Conservation (phyloP, 2,797 vertebrate genomes). For the Melanotaenia trifasciata region DNA sequence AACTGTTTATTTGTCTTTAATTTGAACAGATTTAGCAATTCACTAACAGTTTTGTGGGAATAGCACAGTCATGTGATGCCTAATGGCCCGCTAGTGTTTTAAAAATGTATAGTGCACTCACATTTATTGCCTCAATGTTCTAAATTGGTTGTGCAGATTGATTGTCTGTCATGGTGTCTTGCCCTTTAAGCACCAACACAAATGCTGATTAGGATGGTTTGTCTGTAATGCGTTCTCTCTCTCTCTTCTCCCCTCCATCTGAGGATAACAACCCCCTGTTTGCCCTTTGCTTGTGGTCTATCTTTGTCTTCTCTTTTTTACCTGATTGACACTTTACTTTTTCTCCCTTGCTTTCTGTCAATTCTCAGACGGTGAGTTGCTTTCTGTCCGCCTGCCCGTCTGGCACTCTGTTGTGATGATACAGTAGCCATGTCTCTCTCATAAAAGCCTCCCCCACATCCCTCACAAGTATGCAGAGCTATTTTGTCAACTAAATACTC, state of each 20-base stretch:
- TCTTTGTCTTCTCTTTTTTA: constrained; percentile 55
- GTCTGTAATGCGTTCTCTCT: constrained; percentile 76
- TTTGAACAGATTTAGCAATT: constrained; percentile 40
- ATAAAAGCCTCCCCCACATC: constrained; percentile 62
- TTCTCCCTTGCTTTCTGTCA: constrained; percentile 76
- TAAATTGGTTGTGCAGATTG: constrained; percentile 65
- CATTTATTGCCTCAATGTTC: constrained; percentile 54
- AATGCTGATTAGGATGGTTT: constrained; percentile 74
- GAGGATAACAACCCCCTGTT: constrained; percentile 33
- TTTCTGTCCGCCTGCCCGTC: constrained; percentile 59
- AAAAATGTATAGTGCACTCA: constrained; percentile 60
- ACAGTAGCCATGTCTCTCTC: constrained; percentile 67
- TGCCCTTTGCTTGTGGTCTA: constrained; percentile 46
- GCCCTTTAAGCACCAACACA: constrained; percentile 62
- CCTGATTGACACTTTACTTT: constrained; percentile 79
- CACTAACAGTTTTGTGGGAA: constrained; percentile 34
- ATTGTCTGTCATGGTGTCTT: constrained; percentile 56
- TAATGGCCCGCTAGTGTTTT: constrained; percentile 44
- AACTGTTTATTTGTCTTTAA: constrained; percentile 38
- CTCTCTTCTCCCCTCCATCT: not conserved
- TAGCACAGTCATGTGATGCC: constrained; percentile 24
- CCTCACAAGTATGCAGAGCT: constrained; percentile 30
- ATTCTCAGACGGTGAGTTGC: constrained; percentile 82
- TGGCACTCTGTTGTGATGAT: constrained; percentile 63
- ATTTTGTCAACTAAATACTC: constrained; percentile 47